A percentile compares a stretch with the other conserved stretches of the same genome.
Evolutionary conservation across 2,797 vertebrate genomes (phyloP).

Genomic region (Manis crassicaudata): DNA sequence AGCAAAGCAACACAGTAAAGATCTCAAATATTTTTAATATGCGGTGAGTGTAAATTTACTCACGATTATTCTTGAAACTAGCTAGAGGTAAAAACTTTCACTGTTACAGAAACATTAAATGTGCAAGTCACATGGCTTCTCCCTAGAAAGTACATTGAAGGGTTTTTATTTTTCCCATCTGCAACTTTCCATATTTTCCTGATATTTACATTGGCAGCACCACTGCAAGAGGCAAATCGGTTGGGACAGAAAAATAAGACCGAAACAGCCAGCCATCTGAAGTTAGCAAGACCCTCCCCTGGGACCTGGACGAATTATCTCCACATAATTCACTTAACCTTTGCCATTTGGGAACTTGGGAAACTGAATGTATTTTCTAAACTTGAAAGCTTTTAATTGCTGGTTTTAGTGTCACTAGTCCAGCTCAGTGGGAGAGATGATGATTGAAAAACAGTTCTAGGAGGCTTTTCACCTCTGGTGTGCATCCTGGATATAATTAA

Average conservation of each 20-base stretch:
- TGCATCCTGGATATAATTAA: conserved; percentile 84
- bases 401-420: conserved; percentile 85
- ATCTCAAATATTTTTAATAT: conserved; percentile 62
- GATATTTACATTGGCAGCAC: conserved; percentile 67
- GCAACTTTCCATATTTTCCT: conserved; percentile 59
- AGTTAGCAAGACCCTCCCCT: conserved; percentile 82
- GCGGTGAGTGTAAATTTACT: conserved; percentile 72
- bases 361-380: conserved; percentile 87
- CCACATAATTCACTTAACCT: conserved; percentile 90
- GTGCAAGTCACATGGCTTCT: neutral
- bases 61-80: conserved; percentile 66
- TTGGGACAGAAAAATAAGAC: conserved; percentile 68
- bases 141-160: conserved; percentile 67
- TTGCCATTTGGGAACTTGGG: conserved; percentile 86
- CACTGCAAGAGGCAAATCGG: conserved; percentile 37
- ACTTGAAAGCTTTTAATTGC: conserved; percentile 87
- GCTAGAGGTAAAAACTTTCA: conserved; percentile 40
- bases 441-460: conserved; percentile 85
- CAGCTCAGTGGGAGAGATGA: conserved; percentile 85
- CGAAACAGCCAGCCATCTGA: conserved; percentile 66
- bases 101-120: conserved; percentile 19
- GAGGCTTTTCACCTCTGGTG: conserved; percentile 86
- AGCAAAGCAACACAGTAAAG: conserved; percentile 69
- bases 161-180: conserved; percentile 36
- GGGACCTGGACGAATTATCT: conserved; percentile 87